A percentile compares a stretch with the other conserved stretches of the same genome.
These are phyloP conservation scores for Mystacides longicornis DNA, from an alignment of 2,888 invertebrate genomes.

Conservation along the genomic window DNA sequence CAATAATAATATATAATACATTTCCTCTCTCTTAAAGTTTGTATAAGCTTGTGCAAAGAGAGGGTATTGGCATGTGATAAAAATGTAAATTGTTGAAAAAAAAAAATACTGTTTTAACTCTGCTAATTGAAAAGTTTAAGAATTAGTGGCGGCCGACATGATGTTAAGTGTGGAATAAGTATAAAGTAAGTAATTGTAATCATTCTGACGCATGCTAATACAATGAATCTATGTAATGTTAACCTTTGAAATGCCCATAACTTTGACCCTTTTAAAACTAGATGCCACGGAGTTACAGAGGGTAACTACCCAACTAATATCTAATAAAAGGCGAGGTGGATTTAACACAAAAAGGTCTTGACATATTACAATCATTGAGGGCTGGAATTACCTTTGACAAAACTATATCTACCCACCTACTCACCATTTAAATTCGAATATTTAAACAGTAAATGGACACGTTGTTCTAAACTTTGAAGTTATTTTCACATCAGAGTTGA, in stretches of 20 bases:
- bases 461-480: not conserved
- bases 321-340: constrained; percentile 18
- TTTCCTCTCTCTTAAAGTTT: no score
- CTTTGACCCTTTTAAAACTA: constrained; percentile 24
- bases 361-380: constrained; percentile 5
- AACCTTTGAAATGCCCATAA: constrained; percentile 22
- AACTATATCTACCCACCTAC: no score
- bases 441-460: not conserved
- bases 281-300: not conserved
- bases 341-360: constrained; percentile 13
- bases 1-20: no score
- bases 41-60: no score
- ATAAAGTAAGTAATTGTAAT: constrained; percentile 25
- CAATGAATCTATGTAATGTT: constrained; percentile 26
- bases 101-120: no score
- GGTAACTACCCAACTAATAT: constrained; percentile 11
- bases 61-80: no score
- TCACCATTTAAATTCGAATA: not conserved
- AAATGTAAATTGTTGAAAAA: no score
- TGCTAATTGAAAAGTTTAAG: no score
- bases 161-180: constrained; percentile 4
- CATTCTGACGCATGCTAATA: constrained; percentile 23
- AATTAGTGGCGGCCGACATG: no score
- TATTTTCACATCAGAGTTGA: no score
- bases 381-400: not conserved